Conservation (phyloP, 2,888 invertebrate species). For the Ischnus inquisitorius region DNA sequence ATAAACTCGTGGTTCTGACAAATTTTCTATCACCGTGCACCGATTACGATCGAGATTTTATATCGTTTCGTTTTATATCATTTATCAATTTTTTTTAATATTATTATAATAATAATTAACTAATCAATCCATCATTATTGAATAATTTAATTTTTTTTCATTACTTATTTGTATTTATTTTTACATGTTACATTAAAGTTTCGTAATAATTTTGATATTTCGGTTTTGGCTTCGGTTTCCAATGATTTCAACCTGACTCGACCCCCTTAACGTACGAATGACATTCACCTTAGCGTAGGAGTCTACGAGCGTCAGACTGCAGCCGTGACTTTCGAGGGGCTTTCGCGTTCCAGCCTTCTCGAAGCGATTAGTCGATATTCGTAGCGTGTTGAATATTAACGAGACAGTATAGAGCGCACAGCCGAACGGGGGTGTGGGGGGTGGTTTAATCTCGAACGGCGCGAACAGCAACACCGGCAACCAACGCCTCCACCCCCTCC, state of each 20-base stretch:
- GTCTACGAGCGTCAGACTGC: background rate
- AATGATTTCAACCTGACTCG: too few species aligned
- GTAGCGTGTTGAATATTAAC: conserved; percentile 69
- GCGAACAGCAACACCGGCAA: conserved; percentile 44
- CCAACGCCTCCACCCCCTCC: background rate
- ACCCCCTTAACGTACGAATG: conserved; percentile 1
- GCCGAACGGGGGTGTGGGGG: background rate
- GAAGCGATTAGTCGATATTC: conserved; percentile 72
- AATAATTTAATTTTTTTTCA: too few species aligned
- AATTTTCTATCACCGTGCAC: background rate
- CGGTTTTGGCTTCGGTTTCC: too few species aligned
- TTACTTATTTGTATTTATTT: too few species aligned
- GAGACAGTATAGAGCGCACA: conserved; percentile 33
- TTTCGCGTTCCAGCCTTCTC: conserved; percentile 21
- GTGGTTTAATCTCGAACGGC: conserved; percentile 44
- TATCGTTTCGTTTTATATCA: too few species aligned
- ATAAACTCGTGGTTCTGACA: background rate
- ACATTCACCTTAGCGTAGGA: background rate
- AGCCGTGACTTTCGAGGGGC: background rate
- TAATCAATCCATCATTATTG: too few species aligned
- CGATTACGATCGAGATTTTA: too few species aligned
- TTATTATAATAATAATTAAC: too few species aligned
- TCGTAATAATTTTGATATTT: too few species aligned
- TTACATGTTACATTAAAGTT: too few species aligned
- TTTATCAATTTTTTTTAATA: too few species aligned